A percentile compares a stretch with the other conserved stretches of the same genome.
Conservation (phyloP, 2,113 vertebrate genomes). For the Callospermophilus lateralis region DNA sequence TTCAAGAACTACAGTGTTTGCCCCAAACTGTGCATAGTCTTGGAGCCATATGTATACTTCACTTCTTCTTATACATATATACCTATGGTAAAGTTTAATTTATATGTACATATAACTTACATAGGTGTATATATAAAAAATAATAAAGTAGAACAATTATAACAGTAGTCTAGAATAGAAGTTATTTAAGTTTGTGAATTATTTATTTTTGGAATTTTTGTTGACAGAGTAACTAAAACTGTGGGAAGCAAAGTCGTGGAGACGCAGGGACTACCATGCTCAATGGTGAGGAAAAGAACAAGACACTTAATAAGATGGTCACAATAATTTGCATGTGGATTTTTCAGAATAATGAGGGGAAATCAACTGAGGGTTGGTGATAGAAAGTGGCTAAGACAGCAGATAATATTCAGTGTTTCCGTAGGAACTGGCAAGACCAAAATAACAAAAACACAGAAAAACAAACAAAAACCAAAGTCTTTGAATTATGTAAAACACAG, state of each 20-base stretch:
- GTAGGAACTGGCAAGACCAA: background rate
- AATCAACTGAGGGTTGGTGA: conserved; percentile 27
- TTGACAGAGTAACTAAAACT: background rate
- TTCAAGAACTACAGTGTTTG: too few species aligned
- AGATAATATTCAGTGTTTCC: conserved; percentile 36
- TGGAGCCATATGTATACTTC: background rate
- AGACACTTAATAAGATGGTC: background rate
- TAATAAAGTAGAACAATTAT: background rate
- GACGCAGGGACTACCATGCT: too few species aligned
- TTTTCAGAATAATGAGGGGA: background rate
- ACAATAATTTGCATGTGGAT: background rate
- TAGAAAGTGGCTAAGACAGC: conserved; percentile 21
- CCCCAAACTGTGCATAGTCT: background rate
- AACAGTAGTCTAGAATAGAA: background rate
- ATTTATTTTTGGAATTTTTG: background rate
- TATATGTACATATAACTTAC: background rate
- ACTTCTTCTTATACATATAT: background rate
- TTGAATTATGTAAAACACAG: background rate
- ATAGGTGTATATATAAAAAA: background rate
- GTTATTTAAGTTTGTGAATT: background rate
- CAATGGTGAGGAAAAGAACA: background rate
- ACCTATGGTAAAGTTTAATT: background rate
- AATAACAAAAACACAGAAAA: background rate
- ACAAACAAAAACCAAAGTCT: background rate
- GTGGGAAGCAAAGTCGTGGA: background rate